Evolutionary conservation across 2,113 vertebrate species (phyloP), one percentile per base, ranked within the genome.

Genomic region (Progne subis): DNA sequence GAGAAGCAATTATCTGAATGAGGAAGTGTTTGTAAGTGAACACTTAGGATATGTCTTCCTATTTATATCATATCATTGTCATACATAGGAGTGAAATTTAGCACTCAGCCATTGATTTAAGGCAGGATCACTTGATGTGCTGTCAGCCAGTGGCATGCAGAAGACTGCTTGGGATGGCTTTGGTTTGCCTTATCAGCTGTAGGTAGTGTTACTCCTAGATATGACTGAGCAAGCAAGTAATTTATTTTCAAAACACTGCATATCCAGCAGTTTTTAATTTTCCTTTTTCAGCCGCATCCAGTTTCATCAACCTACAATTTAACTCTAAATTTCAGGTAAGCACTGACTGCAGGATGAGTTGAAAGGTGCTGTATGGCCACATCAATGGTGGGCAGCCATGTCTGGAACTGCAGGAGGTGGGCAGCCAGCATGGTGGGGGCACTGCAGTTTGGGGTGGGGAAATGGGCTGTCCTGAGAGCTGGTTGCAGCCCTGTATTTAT

Each of bases 371-470:
- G 37, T 29, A 15, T 14, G 46, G 44, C 47, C 59, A 3, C 4
- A 3, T 19, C 5, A 12, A 4, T 17, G 31, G 21, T 24, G 37
- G 59, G 60, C 28, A 29, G 61, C 37, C 3, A 5, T n/a, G n/a
- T n/a, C n/a, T n/a, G n/a, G n/a, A n/a, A n/a, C n/a, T n/a, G n/a
- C n/a, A n/a, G n/a, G n/a, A n/a, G 31, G 21, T 24, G 37, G 59
- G 60, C 28, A 29, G 61, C 37, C 3, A 5, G 28, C 0, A 0
- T 11, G 23, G 26, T 13, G 26, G 26, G 14, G 53, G 5, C 31
- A 28, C 37, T 23, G 49, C 20, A 24, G 14, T n/a, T n/a, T 52
- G 10, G 8, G 4, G 9, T 55, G 10, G 17, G 70, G 12, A 76
- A 64, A 53, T 6, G 13, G 18, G 17, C 5, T 23, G 29, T n/a